Percentiles rank a stretch among this genome's conserved stretches.
phyloP scores from a whole-genome alignment of 2,888 invertebrate species.

The Ectropis crepuscularia region DNA sequence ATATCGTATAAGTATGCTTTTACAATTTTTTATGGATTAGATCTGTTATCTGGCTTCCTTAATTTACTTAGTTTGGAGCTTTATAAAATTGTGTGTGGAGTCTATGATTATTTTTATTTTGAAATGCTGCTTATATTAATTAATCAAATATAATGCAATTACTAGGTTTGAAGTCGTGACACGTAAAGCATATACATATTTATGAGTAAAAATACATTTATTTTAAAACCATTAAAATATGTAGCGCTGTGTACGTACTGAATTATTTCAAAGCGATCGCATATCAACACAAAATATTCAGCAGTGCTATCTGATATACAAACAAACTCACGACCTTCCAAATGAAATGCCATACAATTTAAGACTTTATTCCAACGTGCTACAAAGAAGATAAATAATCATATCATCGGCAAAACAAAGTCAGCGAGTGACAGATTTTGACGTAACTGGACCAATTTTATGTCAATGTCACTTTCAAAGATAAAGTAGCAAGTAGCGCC shows the following conservation, averaged over 20 bases:
- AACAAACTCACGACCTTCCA: not conserved
- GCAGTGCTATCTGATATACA: conserved; percentile 18
- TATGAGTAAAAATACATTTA: too few relatives aligned
- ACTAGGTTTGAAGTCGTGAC: too few relatives aligned
- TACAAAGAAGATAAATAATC: too few relatives aligned
- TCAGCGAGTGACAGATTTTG: conserved; percentile 41
- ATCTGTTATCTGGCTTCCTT: too few relatives aligned
- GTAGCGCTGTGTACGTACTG: not conserved
- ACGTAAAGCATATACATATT: too few relatives aligned
- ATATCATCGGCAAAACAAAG: not conserved
- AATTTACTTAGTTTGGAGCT: too few relatives aligned
- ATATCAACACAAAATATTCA: not conserved
- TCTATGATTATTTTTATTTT: too few relatives aligned
- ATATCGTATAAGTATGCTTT: too few relatives aligned
- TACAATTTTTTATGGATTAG: too few relatives aligned
- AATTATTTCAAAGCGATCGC: not conserved
- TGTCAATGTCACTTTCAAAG: conserved; percentile 56
- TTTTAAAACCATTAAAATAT: not conserved
- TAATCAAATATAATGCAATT: too few relatives aligned
- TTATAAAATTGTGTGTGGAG: too few relatives aligned
- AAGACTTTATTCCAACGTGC: not conserved
- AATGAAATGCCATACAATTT: not conserved
- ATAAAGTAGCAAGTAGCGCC: conserved; percentile 56
- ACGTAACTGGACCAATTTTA: conserved; percentile 50
- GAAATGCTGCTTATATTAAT: too few relatives aligned